Conservation (phyloP, 2,797 vertebrate species). For the Hirundo rustica region DNA sequence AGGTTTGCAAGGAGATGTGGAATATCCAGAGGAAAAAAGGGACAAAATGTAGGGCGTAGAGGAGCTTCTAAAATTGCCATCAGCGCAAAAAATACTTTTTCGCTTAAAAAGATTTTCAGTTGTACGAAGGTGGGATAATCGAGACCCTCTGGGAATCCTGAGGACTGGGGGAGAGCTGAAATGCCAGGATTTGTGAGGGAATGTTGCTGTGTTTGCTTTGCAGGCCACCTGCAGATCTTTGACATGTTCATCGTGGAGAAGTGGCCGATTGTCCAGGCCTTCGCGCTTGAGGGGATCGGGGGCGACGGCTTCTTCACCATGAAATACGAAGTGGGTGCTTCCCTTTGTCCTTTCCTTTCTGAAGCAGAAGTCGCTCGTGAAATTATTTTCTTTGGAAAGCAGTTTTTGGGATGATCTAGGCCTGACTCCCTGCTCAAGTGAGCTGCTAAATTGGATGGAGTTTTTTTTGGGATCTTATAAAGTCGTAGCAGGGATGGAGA, state of each 20-base stretch:
- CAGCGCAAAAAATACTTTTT: fast-evolving
- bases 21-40: not conserved
- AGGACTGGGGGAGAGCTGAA: not conserved
- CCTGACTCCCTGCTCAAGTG: not conserved
- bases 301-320: slow-evolving; percentile 97
- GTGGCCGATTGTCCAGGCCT: slow-evolving; percentile 97
- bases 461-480: not conserved
- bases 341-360: fast-evolving
- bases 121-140: too few species aligned
- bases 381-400: not conserved
- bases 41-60: fast-evolving
- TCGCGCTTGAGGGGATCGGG: slow-evolving; percentile 95
- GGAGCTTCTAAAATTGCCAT: fast-evolving
- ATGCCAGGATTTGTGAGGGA: not conserved
- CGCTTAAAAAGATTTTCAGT: fast-evolving
- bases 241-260: slow-evolving; percentile 98
- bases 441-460: not conserved
- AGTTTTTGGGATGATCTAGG: not conserved
- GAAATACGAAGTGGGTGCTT: slow-evolving; percentile 87
- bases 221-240: slow-evolving; percentile 94
- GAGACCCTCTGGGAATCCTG: not conserved
- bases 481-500: not conserved
- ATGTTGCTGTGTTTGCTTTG: slow-evolving; percentile 15
- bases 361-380: not conserved
- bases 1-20: not conserved